phyloP scores from a whole-genome alignment of 2,888 invertebrate species.

The Lasioglossum oenotherae region DNA sequence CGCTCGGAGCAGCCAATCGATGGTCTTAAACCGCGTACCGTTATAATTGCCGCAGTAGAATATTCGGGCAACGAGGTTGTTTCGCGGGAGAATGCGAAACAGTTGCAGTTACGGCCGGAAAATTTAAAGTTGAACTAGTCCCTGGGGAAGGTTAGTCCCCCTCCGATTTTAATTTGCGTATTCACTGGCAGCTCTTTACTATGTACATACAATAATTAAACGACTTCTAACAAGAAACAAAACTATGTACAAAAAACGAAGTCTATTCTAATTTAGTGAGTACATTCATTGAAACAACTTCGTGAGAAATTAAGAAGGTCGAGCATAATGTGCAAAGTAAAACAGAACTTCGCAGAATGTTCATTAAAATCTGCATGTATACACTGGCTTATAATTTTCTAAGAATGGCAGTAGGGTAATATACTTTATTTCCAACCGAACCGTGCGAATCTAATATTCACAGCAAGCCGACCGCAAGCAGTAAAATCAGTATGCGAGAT shows the following conservation, averaged over 20 bases:
- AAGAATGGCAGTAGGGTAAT: not conserved
- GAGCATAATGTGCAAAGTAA: not conserved
- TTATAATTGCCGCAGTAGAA: conserved; percentile 43
- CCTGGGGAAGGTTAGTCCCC: not conserved
- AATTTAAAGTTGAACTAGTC: conserved; percentile 52
- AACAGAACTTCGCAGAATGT: not conserved
- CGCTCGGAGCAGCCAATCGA: conserved; percentile 51
- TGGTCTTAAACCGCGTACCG: conserved; percentile 57
- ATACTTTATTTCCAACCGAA: not conserved
- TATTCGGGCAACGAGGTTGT: not conserved
- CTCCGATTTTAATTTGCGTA: too few relatives aligned
- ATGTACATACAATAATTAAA: not conserved
- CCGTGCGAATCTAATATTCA: conserved; percentile 9
- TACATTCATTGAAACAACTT: not conserved
- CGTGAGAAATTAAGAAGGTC: not conserved
- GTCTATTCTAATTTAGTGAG: not conserved
- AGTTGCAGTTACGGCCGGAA: conserved; percentile 51
- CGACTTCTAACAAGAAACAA: not conserved
- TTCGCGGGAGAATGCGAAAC: conserved; percentile 32
- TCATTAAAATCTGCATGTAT: conserved; percentile 2
- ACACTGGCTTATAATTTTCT: not conserved
- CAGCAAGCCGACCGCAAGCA: conserved; percentile 31
- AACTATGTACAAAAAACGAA: not conserved
- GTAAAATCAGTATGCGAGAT: conserved; percentile 58
- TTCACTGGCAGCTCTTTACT: too few relatives aligned